Evolutionary conservation across 2,888 invertebrate genomes (phyloP), one percentile per base, ranked within the genome.

Genomic region (Euzetes globulus): DNA sequence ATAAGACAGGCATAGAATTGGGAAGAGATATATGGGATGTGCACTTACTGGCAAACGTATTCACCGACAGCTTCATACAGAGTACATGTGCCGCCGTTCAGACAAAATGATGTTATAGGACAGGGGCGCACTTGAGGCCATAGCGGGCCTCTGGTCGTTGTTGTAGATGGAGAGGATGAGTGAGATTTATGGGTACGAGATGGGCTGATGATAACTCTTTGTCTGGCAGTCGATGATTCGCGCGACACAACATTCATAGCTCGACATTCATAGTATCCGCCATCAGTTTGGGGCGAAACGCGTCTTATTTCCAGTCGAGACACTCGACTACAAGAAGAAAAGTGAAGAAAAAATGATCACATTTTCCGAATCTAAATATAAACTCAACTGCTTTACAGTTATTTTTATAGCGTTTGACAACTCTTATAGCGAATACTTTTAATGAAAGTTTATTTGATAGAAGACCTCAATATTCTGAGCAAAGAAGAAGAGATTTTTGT

Each of bases 61-160:
- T 90, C 90, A 82, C 88, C 87, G 81, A 92, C 88, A 80, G 88
- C 87, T 83, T 88, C 87, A 84, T 90, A 89, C 84, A 88, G 89
- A 83, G 88, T 87, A 85, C 94, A 94, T 79, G 89, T 90, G 82
- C 92, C 93, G 81, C 91, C 91, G 83, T 93, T 92, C 83, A 91
- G 88, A 85, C 93, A 94, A 84, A 88, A 92, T 79, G 79, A 86
- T 84, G 85, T 88, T 70, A 75, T 87, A 77, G 88, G 88, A 83
- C 89, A 89, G 78, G 87, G 87, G 78, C 86, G 87, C 79, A 88
- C 88, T 13, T 70, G 70, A 77, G 85, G 85, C 84, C 87, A 87
- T 79, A 84, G 82, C 77, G 76, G 73, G n/a, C 71, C 60, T 71
- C 58, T 45, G 17, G 71, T 60, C 9, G 72, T 50, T 37, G 72